Evolutionary conservation across 2,888 invertebrate genomes (phyloP), one percentile per base, ranked within the genome.

Genomic region (Drosophila recens): DNA sequence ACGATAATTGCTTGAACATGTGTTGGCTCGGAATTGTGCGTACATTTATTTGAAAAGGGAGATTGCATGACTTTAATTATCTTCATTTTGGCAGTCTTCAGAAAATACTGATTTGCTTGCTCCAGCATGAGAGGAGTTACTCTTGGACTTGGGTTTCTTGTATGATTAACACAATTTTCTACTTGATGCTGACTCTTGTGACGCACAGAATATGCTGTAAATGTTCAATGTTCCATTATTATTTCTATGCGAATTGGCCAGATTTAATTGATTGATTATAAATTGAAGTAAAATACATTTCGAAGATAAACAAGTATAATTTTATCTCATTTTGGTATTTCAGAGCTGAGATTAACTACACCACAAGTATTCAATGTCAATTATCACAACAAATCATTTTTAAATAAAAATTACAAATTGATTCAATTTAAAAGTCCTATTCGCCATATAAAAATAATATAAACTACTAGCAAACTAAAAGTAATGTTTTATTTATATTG

Each of bases 191-290:
- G 48, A 52, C 58, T 59, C 52, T 71, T 75, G 40, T 46, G 58
- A 66, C 68, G 59, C 59, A n/a, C 51, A 52, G 34, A 45, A 46
- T 43, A 42, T 33, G 61, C 82, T 84, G 82, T 10, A 87, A 84
- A 53, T 58, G 46, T 57, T 65, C 30, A 49, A 51, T 71, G 23
- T 54, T 36, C 49, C 49, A 64, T 34, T 36, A 64, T 20, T 42
- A 17, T 20, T 11, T 40, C 30, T 10, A 13, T 10, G 1, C 13
- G 0, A 23, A 45, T 20, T 45, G 20, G 23, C 38, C 38, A 40
- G 15, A 40, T 40, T 15, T 40, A 1, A 17, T 40, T 40, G 40
- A 40, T 15, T 15, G 3, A 3, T 15, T 15, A 40, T 15, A 8
- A 15, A 15, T 9, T 9, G 40, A 40, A 15, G 15, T n/a, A 38